These are phyloP conservation scores for Labia minor DNA, from an alignment of 2,888 invertebrate genomes.

Conservation along the genomic window DNA sequence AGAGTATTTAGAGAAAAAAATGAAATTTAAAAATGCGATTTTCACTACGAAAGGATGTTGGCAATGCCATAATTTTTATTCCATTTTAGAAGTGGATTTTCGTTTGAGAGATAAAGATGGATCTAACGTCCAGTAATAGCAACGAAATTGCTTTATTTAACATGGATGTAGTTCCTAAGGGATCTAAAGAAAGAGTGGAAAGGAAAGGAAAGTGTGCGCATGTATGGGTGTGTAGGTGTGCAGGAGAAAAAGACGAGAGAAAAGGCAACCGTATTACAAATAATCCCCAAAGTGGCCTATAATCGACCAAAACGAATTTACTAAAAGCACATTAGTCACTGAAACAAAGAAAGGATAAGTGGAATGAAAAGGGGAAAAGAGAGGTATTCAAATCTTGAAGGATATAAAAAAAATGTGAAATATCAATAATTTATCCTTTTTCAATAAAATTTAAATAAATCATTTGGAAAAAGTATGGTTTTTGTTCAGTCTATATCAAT, in stretches of 20 bases:
- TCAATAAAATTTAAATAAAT: no score
- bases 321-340: no score
- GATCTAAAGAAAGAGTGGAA: not conserved
- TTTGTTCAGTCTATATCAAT: no score
- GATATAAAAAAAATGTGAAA: no score
- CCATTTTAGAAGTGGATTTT: not conserved
- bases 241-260: not conserved
- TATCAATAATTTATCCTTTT: no score
- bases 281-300: not conserved
- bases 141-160: not conserved
- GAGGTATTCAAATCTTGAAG: no score
- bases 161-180: not conserved
- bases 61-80: not conserved
- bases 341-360: no score
- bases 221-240: not conserved
- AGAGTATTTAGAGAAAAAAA: not conserved
- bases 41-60: not conserved
- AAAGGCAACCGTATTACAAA: not conserved
- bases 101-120: not conserved
- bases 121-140: not conserved
- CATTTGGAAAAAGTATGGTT: no score
- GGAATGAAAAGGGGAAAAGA: no score
- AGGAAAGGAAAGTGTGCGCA: not conserved
- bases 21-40: not conserved
- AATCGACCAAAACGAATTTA: not conserved